A percentile compares a stretch with the other conserved stretches of the same genome.
Evolutionary conservation across 1,140 invertebrate genomes (phyloP).

Genomic region (Hermetia illucens): DNA sequence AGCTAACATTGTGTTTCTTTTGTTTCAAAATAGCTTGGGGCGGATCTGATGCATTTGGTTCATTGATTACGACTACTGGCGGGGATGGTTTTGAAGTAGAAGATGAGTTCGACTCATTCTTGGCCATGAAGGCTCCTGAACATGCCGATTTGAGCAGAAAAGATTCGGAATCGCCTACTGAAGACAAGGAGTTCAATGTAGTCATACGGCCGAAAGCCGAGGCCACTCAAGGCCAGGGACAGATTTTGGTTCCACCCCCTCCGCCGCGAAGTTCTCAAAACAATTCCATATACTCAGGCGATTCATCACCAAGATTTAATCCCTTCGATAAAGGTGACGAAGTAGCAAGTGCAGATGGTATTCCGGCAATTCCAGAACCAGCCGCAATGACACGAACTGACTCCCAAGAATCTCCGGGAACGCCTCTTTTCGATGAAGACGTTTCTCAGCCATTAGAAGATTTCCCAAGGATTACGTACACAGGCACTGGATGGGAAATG

Average conservation of each 20-base stretch:
- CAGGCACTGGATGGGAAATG: constrained; percentile 91
- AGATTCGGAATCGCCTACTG: constrained; percentile 57
- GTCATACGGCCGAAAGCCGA: constrained; percentile 43
- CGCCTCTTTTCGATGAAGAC: constrained; percentile 90
- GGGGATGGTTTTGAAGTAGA: constrained; percentile 47
- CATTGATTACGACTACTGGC: constrained; percentile 19
- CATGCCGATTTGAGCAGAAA: constrained; percentile 41
- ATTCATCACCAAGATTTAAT: constrained; percentile 47
- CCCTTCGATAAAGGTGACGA: constrained; percentile 65
- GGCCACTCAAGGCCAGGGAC: constrained; percentile 29
- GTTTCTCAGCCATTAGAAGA: constrained; percentile 83
- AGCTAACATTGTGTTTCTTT: background rate
- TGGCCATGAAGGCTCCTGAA: constrained; percentile 60
- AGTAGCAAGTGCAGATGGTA: constrained; percentile 28
- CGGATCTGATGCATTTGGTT: constrained; percentile 37
- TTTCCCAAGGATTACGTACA: constrained; percentile 69
- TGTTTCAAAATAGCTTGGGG: constrained; percentile 26
- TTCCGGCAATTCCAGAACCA: constrained; percentile 16
- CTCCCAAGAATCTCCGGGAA: constrained; percentile 70
- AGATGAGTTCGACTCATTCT: constrained; percentile 72
- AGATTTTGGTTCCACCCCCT: constrained; percentile 63
- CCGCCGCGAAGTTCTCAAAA: constrained; percentile 40
- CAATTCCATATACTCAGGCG: constrained; percentile 27
- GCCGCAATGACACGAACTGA: constrained; percentile 34
- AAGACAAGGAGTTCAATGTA: constrained; percentile 37